Percentiles rank a stretch among this genome's conserved stretches.
Evolutionary conservation across 2,797 vertebrate species (phyloP).

Genomic region (Cuculus canorus): DNA sequence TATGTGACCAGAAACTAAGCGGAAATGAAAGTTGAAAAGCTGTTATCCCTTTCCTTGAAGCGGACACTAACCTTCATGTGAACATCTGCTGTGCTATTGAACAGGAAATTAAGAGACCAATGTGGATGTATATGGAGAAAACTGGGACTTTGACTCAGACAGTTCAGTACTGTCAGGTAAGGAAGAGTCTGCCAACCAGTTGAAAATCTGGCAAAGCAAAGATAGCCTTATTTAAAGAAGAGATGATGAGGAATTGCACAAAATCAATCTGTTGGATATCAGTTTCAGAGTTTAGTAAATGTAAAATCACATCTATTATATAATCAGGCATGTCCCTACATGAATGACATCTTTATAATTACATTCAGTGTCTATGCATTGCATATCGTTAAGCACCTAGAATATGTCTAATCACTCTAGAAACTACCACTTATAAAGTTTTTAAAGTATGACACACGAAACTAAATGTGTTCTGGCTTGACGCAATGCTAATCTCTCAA

Average conservation of each 20-base stretch:
- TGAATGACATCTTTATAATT: conserved; percentile 34
- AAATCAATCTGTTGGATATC: conserved; percentile 22
- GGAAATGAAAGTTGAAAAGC: not conserved
- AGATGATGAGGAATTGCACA: not conserved
- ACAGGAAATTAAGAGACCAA: not conserved
- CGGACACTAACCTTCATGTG: not conserved
- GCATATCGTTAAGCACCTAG: conserved; percentile 30
- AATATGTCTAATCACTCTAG: conserved; percentile 16
- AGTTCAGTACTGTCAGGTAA: not conserved
- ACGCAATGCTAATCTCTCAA: not conserved
- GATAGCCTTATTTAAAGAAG: not conserved
- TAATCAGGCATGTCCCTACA: conserved; percentile 33
- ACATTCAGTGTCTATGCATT: not conserved
- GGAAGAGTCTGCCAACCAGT: not conserved
- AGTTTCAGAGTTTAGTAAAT: conserved; percentile 18
- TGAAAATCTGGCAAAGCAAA: not conserved
- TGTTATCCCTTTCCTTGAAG: not conserved
- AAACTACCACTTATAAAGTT: not conserved
- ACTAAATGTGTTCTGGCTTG: conserved; percentile 32
- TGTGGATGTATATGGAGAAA: not conserved
- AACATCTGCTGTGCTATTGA: not conserved
- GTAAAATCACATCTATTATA: conserved; percentile 30
- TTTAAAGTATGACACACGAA: conserved; percentile 13
- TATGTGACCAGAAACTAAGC: not conserved
- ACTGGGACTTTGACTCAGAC: not conserved